Evolutionary conservation across 1,140 invertebrate genomes (phyloP), one percentile per base, ranked within the genome.

Genomic region (Sminthurinus signatus): DNA sequence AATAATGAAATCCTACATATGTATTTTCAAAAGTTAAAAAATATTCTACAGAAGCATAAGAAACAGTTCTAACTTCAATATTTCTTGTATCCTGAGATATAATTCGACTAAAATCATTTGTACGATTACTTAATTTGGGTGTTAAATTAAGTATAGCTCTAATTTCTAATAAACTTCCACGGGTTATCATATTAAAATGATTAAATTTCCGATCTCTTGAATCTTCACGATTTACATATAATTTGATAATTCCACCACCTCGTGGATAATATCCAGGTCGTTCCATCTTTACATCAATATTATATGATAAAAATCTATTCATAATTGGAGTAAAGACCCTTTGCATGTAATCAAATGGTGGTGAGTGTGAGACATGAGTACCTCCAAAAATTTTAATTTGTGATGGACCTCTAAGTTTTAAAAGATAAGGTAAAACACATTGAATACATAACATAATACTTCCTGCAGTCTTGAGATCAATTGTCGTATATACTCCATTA

Each of bases 381-480:
- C 69, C 69, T 27, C 69, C 69, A 43, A 68, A 60, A 28, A 71
- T 64, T 43, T 31, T 51, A 21, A 71, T 44, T 39, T 44, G 46
- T 27, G 69, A 68, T 2, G 44, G 54, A 15, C 60, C 44, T 23
- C 50, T 59, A 5, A 65, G 60, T 12, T 42, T 60, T 2, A 71
- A 46, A 1, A 71, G 28, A 56, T 62, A 71, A 21, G 69, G 69
- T 0, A 71, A 56, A 44, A 71, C 48, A 36, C 65, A 65, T 28
- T 71, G 69, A 23, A 71, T 64, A 28, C 69, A 71, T 14, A 71
- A 51, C 14, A 52, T 65, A 8, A 65, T 50, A 54, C 65, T 68
- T 51, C 69, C 69, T 12, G 65, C 69, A 12, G 69, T 71, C n/a
- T 60, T 62, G 15, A 71, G 32, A 36, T 71, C 69, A 25, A 71